A percentile compares a stretch with the other conserved stretches of the same genome.
Conservation (phyloP, 2,113 vertebrate genomes). For the Ophthalmolycus amberensis region DNA sequence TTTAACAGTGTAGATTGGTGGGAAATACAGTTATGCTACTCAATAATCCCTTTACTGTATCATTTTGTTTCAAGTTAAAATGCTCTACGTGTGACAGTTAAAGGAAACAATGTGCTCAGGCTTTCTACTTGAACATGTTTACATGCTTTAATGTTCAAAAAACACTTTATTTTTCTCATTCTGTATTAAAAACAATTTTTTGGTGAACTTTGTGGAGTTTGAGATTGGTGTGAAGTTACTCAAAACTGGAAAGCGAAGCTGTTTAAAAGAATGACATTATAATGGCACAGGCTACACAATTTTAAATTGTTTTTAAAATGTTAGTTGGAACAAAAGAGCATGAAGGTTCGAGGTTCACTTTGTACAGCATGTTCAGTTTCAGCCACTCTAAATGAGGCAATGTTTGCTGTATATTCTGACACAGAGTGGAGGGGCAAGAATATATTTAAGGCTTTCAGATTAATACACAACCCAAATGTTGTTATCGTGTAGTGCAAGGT, state of each 20-base stretch:
- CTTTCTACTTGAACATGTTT: too few species aligned
- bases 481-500: neutral
- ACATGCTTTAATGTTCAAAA: neutral
- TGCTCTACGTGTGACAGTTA: neutral
- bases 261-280: neutral
- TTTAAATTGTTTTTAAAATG: neutral
- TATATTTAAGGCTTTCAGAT: neutral
- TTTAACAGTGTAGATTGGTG: too few species aligned
- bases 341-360: neutral
- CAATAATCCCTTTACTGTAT: neutral
- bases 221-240: neutral
- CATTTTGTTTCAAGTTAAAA: neutral
- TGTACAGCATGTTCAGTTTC: neutral
- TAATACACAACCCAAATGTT: neutral
- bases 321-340: neutral
- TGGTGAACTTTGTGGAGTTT: neutral
- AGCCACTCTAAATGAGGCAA: neutral
- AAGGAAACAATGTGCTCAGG: too few species aligned
- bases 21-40: neutral
- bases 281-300: neutral
- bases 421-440: neutral
- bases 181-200: neutral
- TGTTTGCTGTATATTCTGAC: neutral
- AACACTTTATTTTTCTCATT: neutral
- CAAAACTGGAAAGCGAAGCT: neutral